Evolutionary conservation across 2,888 invertebrate genomes (phyloP), one percentile per base, ranked within the genome.

Genomic region (Keiferia lycopersicella): DNA sequence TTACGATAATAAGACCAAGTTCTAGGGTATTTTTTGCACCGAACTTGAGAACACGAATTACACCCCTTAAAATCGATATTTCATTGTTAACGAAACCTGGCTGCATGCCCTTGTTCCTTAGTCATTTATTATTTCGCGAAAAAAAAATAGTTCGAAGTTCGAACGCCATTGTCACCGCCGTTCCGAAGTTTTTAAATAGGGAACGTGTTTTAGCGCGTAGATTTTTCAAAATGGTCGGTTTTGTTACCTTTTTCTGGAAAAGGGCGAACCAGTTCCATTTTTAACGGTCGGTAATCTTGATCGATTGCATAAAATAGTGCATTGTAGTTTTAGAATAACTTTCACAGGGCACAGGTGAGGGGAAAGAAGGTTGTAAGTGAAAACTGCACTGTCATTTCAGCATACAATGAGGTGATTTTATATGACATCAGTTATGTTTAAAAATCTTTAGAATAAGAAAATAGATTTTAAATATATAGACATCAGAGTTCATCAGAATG

Each of bases 91-190:
- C 71, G 34, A 66, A 72, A 73, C 79, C 70, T 78, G 75, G 79
- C 76, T 77, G 72, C 70, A 74, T 74, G 74, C 75, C 74, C 75
- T 76, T 77, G 78, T 83, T 80, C 81, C 79, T 77, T 74, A 69
- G 75, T 72, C 77, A 76, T 77, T 78, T 79, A 74, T 80, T 75
- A 78, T 75, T 81, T 70, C 86, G 85, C 71, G 83, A 88, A 87
- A 85, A 45, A 45, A 78, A 77, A 73, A 68, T 75, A 80, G 72
- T 74, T 75, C 68, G 68, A 70, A 68, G 12, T 61, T 61, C 60
- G 50, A 61, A 61, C 50, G 20, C 77, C 72, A 84, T 86, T 87
- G 84, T 84, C 69, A 66, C 50, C 61, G 48, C 26, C 34, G 75
- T 65, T 69, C 70, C 50, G 65, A 72, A 73, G 66, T 69, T 75